Base-by-base conservation (phyloP, 2,113 vertebrate species). In the Perca flavescens region DNA sequence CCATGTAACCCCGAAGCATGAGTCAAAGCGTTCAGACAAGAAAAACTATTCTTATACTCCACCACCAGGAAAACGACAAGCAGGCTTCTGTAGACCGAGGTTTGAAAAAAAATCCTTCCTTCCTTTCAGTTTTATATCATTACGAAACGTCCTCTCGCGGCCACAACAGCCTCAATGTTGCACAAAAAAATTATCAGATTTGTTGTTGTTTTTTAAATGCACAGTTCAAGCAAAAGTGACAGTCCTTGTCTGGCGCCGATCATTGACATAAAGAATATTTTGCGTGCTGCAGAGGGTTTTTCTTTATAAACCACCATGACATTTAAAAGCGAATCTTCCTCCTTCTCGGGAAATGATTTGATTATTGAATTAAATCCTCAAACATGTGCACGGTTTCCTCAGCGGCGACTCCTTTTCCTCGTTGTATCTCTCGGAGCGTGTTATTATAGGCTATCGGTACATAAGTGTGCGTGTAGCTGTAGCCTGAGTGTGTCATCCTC, bases 91-190 rank as follows among this genome's bases (percentile, higher is more conserved):
- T 82, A 88, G 75, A 88, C 53, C 58, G 85, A 89, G 88, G 85
- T 64, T 88, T 79, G 85, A 92, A 91, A 94, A 94, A 91, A 93
- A 91, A 93, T 86, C 93, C 93, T 94, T 93, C 93, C 94, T 94
- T 94, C 93, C 94, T 95, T 88, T 95, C 90, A 92, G 89, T 94
- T 94, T 94, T 87, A 85, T 87, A 90, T 92, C 93, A 91, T 95
- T 93, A 95, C 94, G 94, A 95, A 93, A 95, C 92, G 93, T 94
- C 94, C 94, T 88, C 89, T 77, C 74, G 34, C 79, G 67, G 69
- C 78, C 77, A 63, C 86, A 80, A 13, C 80, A 80, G 77, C 79
- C 53, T 62, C 58, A 72, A 58, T 76, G 67, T 75, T 80, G 71
- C 86, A 81, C 79, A 67, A 86, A 74, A 17, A 69, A 79, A 19